Evolutionary conservation across 2,888 invertebrate genomes (phyloP), one percentile per base, ranked within the genome.

Genomic region (Drosophila affinis): DNA sequence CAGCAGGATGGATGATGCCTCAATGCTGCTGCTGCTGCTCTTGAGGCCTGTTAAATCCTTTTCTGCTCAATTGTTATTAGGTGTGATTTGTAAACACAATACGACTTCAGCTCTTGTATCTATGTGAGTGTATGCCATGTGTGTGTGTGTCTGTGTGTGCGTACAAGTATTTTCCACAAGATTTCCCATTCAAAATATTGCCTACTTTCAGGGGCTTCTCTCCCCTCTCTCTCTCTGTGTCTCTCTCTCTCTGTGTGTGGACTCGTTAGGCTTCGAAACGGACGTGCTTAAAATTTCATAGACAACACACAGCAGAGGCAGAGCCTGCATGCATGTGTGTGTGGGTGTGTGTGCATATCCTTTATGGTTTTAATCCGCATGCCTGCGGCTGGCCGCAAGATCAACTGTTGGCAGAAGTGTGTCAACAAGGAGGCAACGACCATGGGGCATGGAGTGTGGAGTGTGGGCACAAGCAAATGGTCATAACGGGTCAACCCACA

Each of bases 371-470:
- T 89, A 89, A 87, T 85, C 85, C 85, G 82, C 89, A 86, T 87
- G 89, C 86, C 86, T 87, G 89, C 80, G 86, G 86, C 86, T 75
- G 77, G 77, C 83, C 86, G 80, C 88, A 89, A 87, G 86, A 87
- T 87, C 86, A 87, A 89, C 87, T 88, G 89, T 86, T 87, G 89
- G 89, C 86, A 89, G 89, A 88, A 89, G 86, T 89, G 86, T 87
- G 87, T 87, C 89, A 87, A 89, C 89, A 87, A 84, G 78, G 73
- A 68, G 75, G 63, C 71, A 62, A 74, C 65, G 62, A 76, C 62
- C 56, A 29, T 61, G 61, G 67, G 70, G 68, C 58, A 62, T 48
- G 10, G 34, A 3, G 39, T 18, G 64, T 48, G 10, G 34, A 3
- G 39, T 18, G 64, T 29, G 10, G 27, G 17, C 21, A 32, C 12